phyloP scores from a whole-genome alignment of 2,888 invertebrate species.

The Synergus laeviventris region DNA sequence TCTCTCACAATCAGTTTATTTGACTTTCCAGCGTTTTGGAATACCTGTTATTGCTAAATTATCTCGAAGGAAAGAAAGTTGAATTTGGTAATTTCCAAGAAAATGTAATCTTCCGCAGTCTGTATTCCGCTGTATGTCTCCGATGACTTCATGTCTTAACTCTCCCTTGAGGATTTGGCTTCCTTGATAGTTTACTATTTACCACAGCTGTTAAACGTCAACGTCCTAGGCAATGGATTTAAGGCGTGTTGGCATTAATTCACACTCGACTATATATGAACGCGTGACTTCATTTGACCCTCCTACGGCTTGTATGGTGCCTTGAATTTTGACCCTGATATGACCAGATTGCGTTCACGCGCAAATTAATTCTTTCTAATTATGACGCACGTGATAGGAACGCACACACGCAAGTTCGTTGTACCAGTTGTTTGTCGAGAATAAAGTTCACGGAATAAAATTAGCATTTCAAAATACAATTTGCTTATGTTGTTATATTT shows the following conservation, averaged over 20 bases:
- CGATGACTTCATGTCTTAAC: no score
- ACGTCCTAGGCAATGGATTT: constrained; percentile 33
- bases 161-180: no score
- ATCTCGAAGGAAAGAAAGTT: no score
- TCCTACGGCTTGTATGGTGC: neutral
- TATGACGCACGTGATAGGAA: constrained; percentile 20
- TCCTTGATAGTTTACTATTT: constrained; percentile 3
- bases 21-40: no score
- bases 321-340: constrained; percentile 39
- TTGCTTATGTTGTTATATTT: neutral
- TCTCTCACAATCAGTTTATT: no score
- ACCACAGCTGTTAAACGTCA: constrained; percentile 36
- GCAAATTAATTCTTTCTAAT: constrained; percentile 33
- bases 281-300: constrained; percentile 26
- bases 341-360: constrained; percentile 12
- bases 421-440: constrained; percentile 7
- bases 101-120: no score
- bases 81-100: no score
- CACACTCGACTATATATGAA: constrained; percentile 19
- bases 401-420: constrained; percentile 12
- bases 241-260: constrained; percentile 24
- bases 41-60: no score
- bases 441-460: neutral
- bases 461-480: neutral
- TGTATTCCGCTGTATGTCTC: no score